Conservation (phyloP, 2,888 invertebrate species). For the Tenodera sinensis region DNA sequence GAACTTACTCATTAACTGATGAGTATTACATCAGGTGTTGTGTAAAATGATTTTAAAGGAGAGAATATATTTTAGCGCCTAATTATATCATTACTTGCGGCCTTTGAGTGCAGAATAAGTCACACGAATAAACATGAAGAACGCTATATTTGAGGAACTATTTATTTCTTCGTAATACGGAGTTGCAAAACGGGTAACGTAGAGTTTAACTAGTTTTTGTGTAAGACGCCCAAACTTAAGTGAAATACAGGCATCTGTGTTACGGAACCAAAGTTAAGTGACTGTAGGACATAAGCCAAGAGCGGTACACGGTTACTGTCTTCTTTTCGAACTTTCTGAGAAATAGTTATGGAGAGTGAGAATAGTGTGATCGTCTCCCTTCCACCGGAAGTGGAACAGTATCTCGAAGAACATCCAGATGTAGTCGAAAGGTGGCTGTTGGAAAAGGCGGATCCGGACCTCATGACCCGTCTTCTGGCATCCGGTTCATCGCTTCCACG, state of each 20-base stretch:
- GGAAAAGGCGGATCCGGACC: conserved; percentile 68
- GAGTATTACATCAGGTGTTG: not conserved
- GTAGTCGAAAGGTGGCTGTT: conserved; percentile 66
- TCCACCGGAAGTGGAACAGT: not conserved
- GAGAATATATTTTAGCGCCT: not conserved
- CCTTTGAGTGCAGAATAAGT: not conserved
- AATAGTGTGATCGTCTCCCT: not conserved
- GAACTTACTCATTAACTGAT: no score
- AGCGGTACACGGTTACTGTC: not conserved
- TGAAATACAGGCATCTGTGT: not conserved
- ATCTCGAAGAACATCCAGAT: conserved; percentile 17
- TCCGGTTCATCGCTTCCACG: not conserved
- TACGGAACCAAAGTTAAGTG: not conserved
- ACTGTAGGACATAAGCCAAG: not conserved
- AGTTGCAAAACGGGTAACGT: not conserved
- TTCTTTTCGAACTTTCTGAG: no score
- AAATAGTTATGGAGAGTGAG: not conserved
- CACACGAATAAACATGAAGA: no score
- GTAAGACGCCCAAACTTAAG: not conserved
- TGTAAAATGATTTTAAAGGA: not conserved
- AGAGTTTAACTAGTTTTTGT: not conserved
- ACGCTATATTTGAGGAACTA: no score
- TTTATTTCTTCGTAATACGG: not conserved
- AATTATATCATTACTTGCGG: not conserved
- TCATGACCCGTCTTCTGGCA: conserved; percentile 57